Percentiles rank a stretch among this genome's conserved stretches.
Conservation (phyloP, 2,797 vertebrate species). For the Chloroceryle inda region DNA sequence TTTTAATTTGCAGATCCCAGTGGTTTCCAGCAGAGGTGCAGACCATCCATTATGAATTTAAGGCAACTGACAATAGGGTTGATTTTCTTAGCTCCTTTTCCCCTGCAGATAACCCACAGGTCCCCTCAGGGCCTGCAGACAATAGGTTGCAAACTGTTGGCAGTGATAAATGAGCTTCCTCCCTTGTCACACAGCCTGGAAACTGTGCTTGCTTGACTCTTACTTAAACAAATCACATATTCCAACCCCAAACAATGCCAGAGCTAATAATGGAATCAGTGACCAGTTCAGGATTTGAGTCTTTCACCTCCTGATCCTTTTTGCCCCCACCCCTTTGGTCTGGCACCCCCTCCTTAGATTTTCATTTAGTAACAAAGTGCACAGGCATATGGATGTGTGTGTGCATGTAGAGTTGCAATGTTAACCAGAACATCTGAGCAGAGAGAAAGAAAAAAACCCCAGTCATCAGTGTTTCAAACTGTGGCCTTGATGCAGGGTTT, state of each 20-base stretch:
- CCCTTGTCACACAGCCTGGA: neutral
- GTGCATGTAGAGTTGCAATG: neutral
- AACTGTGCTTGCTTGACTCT: conserved; percentile 32
- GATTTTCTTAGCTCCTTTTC: conserved; percentile 18
- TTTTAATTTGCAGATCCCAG: neutral
- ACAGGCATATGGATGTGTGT: neutral
- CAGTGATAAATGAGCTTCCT: conserved; percentile 34
- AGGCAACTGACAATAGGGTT: neutral
- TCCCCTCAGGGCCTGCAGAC: conserved; percentile 3
- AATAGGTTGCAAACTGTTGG: conserved; percentile 34
- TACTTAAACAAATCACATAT: conserved; percentile 22
- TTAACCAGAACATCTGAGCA: neutral
- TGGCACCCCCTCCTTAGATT: neutral
- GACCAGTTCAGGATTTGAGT: neutral
- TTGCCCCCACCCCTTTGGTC: neutral
- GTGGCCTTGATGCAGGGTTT: neutral
- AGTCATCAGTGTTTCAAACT: neutral
- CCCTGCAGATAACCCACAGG: conserved; percentile 13
- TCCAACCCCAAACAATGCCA: neutral
- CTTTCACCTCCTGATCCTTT: neutral
- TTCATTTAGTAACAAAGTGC: neutral
- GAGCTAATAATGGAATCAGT: neutral
- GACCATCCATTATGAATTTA: conserved; percentile 7
- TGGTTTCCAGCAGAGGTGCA: neutral
- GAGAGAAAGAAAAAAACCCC: neutral